Percentiles rank a stretch among this genome's conserved stretches.
These are phyloP conservation scores for Pinctada fucata DNA, from an alignment of 2,888 invertebrate species.

Conservation along the genomic window DNA sequence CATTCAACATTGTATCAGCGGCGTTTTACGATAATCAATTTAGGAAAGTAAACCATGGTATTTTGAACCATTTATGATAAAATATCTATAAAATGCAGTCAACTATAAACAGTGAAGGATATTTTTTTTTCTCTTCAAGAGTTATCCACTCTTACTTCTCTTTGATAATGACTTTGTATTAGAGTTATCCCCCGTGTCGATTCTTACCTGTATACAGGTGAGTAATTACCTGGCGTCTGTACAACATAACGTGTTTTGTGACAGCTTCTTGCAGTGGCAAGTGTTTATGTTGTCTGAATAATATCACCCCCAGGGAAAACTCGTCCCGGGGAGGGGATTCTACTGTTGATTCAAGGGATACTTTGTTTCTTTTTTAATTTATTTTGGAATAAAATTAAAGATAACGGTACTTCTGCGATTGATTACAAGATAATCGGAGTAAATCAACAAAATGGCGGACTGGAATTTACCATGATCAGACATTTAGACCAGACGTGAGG, in stretches of 20 bases:
- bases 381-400: too few species aligned
- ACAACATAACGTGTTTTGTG: not conserved
- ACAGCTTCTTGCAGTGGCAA: not conserved
- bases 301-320: not conserved
- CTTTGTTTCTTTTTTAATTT: too few species aligned
- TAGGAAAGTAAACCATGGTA: too few species aligned
- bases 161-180: not conserved
- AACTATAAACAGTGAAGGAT: too few species aligned
- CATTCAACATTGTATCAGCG: too few species aligned
- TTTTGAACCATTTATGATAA: too few species aligned
- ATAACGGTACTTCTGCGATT: too few species aligned
- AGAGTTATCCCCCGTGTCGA: not conserved
- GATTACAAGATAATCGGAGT: not conserved
- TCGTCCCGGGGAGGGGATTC: too few species aligned
- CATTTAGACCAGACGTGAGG: constrained; percentile 8
- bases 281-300: not conserved
- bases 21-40: too few species aligned
- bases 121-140: too few species aligned
- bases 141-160: not conserved
- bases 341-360: too few species aligned
- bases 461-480: constrained; percentile 21
- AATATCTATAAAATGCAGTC: too few species aligned
- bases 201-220: not conserved
- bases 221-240: not conserved
- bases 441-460: constrained; percentile 25